phyloP scores from a whole-genome alignment of 2,113 vertebrate genomes.

The Rhineura floridana region DNA sequence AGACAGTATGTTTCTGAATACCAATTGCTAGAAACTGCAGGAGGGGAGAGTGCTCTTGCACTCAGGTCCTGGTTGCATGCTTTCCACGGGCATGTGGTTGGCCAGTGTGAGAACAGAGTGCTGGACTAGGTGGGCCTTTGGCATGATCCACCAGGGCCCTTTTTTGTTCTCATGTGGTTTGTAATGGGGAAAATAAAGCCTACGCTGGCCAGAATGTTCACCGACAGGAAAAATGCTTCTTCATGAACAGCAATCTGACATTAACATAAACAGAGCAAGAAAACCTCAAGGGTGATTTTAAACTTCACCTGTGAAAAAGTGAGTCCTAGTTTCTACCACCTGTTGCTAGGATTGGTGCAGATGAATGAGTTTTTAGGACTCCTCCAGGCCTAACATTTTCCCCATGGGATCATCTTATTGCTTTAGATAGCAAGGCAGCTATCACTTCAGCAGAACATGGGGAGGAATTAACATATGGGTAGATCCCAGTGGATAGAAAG shows the following conservation, averaged over 20 bases:
- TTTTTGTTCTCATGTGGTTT: background rate
- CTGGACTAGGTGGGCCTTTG: too few species aligned
- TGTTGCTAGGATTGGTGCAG: background rate
- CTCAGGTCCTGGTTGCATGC: too few species aligned
- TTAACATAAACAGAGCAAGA: background rate
- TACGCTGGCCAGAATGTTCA: background rate
- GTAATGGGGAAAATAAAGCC: background rate
- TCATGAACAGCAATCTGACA: background rate
- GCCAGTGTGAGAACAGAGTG: too few species aligned
- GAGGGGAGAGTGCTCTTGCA: too few species aligned
- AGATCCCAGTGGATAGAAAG: background rate
- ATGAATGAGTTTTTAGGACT: background rate
- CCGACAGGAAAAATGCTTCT: background rate
- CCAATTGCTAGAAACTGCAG: too few species aligned
- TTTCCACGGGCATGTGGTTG: too few species aligned
- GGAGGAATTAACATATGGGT: background rate
- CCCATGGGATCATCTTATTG: background rate
- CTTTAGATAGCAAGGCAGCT: background rate
- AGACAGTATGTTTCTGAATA: too few species aligned
- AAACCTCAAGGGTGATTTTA: background rate
- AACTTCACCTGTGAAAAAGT: background rate
- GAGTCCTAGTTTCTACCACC: background rate
- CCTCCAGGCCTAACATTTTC: background rate
- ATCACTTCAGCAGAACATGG: background rate
- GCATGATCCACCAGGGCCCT: too few species aligned